phyloP scores from a whole-genome alignment of 1,140 invertebrate genomes.

The Pomacea maculata region DNA sequence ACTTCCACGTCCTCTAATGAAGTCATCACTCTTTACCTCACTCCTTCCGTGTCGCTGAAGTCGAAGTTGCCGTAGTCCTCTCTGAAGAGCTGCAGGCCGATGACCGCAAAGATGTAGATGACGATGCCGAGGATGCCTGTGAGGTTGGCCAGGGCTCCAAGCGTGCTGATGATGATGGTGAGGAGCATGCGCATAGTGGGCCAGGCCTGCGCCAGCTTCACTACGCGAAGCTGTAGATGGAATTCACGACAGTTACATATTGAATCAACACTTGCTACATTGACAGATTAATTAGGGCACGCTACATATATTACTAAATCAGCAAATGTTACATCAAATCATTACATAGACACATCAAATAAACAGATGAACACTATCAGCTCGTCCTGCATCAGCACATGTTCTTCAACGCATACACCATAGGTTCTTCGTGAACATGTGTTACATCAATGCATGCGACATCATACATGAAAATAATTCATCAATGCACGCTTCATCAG shows the following conservation, averaged over 20 bases:
- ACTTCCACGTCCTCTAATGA: background rate
- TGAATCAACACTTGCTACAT: too few species aligned
- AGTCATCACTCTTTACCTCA: constrained; percentile 36
- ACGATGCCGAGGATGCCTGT: constrained; percentile 97
- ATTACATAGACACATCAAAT: too few species aligned
- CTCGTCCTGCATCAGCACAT: too few species aligned
- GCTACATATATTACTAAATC: too few species aligned
- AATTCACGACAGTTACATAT: background rate
- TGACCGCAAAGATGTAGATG: constrained; percentile 98
- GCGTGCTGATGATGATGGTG: constrained; percentile 97
- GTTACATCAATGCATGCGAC: background rate
- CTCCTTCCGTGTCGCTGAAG: constrained; percentile 47
- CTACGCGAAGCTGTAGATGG: constrained; percentile 89
- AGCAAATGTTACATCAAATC: too few species aligned
- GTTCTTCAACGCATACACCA: too few species aligned
- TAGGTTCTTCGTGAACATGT: background rate
- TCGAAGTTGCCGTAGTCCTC: constrained; percentile 78
- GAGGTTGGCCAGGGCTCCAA: constrained; percentile 96
- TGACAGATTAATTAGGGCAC: too few species aligned
- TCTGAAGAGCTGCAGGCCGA: constrained; percentile 98
- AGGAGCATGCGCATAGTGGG: constrained; percentile 97
- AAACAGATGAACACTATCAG: too few species aligned
- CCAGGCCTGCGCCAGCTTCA: constrained; percentile 99
- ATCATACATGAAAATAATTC: background rate
- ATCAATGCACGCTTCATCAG: background rate